These are phyloP conservation scores for Lobophora halterata DNA, from an alignment of 2,888 invertebrate genomes.

Conservation along the genomic window DNA sequence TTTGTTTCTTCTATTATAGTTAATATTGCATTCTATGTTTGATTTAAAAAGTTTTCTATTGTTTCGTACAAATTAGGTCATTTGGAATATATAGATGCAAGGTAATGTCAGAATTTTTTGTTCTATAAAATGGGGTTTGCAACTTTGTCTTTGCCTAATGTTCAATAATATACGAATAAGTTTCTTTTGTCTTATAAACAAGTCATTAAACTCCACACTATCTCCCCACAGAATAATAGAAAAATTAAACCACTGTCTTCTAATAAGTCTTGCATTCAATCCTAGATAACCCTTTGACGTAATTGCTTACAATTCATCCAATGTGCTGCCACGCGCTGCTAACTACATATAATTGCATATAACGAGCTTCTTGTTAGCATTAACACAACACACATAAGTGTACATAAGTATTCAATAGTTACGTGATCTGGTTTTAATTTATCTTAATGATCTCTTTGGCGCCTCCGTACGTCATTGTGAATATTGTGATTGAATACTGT, in stretches of 20 bases:
- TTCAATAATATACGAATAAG: too few relatives aligned
- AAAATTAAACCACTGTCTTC: not conserved
- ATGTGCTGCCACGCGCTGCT: constrained; percentile 10
- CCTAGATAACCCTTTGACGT: not conserved
- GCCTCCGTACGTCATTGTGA: constrained; percentile 34
- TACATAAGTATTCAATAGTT: constrained; percentile 3
- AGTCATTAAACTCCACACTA: too few relatives aligned
- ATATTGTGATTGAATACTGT: constrained; percentile 31
- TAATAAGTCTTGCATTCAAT: not conserved
- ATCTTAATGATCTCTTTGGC: constrained; percentile 48
- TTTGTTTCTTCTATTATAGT: too few relatives aligned
- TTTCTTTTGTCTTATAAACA: too few relatives aligned
- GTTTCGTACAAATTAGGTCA: too few relatives aligned
- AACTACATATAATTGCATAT: constrained; percentile 12
- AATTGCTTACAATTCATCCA: constrained; percentile 3
- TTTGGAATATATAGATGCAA: too few relatives aligned
- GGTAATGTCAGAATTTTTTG: too few relatives aligned
- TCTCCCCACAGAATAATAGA: too few relatives aligned
- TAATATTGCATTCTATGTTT: too few relatives aligned
- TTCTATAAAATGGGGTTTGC: too few relatives aligned
- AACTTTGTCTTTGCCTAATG: too few relatives aligned
- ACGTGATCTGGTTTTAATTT: constrained; percentile 57
- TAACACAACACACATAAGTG: not conserved
- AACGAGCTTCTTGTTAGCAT: constrained; percentile 16
- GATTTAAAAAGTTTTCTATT: too few relatives aligned